Conservation (phyloP, 1,140 invertebrate species). For the Rhagoletis pomonella region DNA sequence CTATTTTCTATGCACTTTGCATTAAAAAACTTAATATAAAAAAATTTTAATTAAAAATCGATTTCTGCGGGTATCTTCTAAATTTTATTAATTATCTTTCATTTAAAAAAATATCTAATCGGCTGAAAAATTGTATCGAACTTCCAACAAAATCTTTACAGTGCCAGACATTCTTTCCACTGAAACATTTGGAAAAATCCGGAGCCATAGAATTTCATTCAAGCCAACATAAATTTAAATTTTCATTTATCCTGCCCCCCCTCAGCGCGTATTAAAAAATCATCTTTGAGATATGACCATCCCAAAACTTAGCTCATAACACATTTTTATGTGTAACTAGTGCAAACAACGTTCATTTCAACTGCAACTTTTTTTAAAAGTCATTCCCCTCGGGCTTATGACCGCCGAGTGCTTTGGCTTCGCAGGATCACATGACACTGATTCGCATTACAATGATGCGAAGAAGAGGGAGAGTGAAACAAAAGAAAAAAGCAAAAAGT, state of each 20-base stretch:
- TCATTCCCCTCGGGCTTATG: neutral
- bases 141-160: too few relatives aligned
- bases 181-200: too few relatives aligned
- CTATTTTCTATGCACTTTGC: too few relatives aligned
- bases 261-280: neutral
- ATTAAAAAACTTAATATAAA: too few relatives aligned
- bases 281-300: neutral
- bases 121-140: too few relatives aligned
- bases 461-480: neutral
- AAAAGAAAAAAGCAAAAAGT: neutral
- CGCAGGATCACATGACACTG: slow-evolving; percentile 20
- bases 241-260: neutral
- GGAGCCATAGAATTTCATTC: too few relatives aligned
- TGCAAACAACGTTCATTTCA: neutral
- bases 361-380: neutral
- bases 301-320: neutral
- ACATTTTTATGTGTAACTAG: neutral
- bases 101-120: too few relatives aligned
- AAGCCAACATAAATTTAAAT: neutral
- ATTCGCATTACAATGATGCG: slow-evolving; percentile 44
- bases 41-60: too few relatives aligned
- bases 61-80: too few relatives aligned
- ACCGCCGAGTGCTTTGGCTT: neutral
- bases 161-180: too few relatives aligned
- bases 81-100: too few relatives aligned